These are phyloP conservation scores for Phlogophora meticulosa DNA, from an alignment of 2,888 invertebrate species.

Conservation along the genomic window DNA sequence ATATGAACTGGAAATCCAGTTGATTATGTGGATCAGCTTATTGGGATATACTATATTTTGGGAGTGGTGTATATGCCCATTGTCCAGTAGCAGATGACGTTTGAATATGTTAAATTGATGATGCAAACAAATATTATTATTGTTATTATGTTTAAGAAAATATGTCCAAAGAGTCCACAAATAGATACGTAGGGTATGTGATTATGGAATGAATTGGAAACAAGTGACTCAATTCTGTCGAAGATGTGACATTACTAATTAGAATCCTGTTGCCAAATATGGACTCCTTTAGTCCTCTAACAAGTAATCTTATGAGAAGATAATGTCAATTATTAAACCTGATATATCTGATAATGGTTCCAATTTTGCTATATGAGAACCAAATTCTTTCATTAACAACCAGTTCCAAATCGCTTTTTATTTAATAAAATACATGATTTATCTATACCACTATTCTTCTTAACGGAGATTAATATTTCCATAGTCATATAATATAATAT, in stretches of 20 bases:
- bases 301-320: constrained; percentile 53
- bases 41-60: neutral
- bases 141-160: constrained; percentile 1
- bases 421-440: constrained; percentile 65
- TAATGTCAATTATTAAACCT: constrained; percentile 54
- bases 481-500: constrained; percentile 51
- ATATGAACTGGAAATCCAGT: neutral
- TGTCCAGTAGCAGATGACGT: neutral
- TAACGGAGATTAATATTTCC: constrained; percentile 59
- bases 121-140: too few relatives aligned
- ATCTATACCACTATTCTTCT: constrained; percentile 49
- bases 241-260: constrained; percentile 44
- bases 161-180: neutral
- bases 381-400: constrained; percentile 61
- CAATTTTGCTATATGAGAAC: constrained; percentile 45
- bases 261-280: constrained; percentile 51
- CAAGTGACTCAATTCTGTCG: constrained; percentile 7
- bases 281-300: constrained; percentile 22
- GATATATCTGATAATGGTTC: constrained; percentile 59
- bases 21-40: constrained; percentile 2
- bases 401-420: constrained; percentile 58
- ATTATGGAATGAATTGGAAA: neutral
- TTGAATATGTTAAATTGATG: neutral
- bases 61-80: neutral
- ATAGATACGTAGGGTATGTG: neutral